A percentile compares a stretch with the other conserved stretches of the same genome.
These are phyloP conservation scores for Caradrina kadenii DNA, from an alignment of 2,888 invertebrate genomes.

Conservation along the genomic window DNA sequence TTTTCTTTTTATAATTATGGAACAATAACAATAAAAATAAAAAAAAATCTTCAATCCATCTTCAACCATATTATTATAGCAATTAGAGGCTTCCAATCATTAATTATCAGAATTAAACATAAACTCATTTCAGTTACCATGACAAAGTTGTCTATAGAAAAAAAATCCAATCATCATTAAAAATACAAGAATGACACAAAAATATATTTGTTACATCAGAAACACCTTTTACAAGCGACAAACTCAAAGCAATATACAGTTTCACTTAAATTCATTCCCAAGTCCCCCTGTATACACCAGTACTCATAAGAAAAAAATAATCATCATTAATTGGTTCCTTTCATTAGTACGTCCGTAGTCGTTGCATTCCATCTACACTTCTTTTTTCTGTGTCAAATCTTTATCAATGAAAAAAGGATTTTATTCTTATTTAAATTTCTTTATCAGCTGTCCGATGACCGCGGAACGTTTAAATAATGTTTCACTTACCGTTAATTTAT, in stretches of 20 bases:
- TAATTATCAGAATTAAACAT: no score
- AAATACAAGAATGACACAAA: no score
- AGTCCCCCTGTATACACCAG: slow-evolving; percentile 77
- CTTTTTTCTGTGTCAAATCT: slow-evolving; percentile 89
- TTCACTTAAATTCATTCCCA: slow-evolving; percentile 9
- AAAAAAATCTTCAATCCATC: no score
- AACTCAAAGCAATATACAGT: not conserved
- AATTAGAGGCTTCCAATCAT: no score
- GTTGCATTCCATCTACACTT: slow-evolving; percentile 84
- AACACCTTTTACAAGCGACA: no score
- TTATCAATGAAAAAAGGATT: slow-evolving; percentile 90
- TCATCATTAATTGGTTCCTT: slow-evolving; percentile 90
- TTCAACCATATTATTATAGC: no score
- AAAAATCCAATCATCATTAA: no score
- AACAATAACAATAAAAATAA: no score
- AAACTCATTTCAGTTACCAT: no score
- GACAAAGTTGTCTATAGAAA: no score
- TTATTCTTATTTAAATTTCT: slow-evolving; percentile 89
- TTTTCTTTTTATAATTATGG: no score
- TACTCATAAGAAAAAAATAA: slow-evolving; percentile 87
- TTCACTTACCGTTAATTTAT: slow-evolving; percentile 73
- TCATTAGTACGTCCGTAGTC: slow-evolving; percentile 88
- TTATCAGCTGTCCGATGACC: slow-evolving; percentile 84
- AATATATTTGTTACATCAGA: no score
- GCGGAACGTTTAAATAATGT: slow-evolving; percentile 80